Conservation (phyloP, 2,113 vertebrate genomes). For the Antechinus flavipes region DNA sequence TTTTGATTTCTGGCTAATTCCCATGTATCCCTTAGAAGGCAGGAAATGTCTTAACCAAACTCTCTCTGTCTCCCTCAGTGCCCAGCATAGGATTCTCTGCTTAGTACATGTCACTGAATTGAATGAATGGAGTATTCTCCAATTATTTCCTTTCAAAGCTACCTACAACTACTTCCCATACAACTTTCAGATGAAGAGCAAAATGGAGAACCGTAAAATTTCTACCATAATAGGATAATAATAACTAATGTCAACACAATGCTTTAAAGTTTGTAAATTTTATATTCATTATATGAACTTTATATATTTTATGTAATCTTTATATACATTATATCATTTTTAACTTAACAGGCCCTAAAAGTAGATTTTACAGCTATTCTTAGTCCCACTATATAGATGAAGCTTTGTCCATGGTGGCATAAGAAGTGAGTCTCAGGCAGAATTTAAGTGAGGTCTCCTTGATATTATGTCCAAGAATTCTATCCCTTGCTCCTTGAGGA, state of each 20-base stretch:
- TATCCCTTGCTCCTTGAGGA: not conserved
- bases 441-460: not conserved
- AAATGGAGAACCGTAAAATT: not conserved
- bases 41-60: not conserved
- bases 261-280: not conserved
- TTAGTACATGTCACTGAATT: not conserved
- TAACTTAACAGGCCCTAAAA: not conserved
- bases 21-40: not conserved
- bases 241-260: not conserved
- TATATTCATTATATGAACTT: not conserved
- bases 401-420: not conserved
- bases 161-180: conserved; percentile 35
- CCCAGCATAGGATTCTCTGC: not conserved
- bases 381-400: not conserved
- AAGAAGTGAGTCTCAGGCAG: not conserved
- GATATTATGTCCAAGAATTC: not conserved
- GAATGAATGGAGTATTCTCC: conserved; percentile 51
- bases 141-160: conserved; percentile 59
- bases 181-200: not conserved
- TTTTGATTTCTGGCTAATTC: conserved; percentile 44
- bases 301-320: not conserved
- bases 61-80: not conserved
- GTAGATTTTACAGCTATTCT: not conserved
- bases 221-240: not conserved
- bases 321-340: no score